Conservation (phyloP, 2,888 invertebrate species). For the Agrotis exclamationis region DNA sequence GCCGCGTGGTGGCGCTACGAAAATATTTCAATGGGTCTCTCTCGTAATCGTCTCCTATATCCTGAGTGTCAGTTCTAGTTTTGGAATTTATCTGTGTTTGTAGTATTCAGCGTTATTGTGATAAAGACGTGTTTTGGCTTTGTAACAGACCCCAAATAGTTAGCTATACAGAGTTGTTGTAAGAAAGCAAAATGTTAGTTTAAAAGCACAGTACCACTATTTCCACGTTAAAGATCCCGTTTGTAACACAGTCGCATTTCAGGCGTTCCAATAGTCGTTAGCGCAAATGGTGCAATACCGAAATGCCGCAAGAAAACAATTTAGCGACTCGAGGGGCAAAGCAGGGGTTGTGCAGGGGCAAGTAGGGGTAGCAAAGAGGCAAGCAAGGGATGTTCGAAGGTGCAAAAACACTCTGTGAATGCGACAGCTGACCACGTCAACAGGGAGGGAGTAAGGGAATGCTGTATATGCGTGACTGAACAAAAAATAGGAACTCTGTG, state of each 20-base stretch:
- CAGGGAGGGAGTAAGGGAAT: conserved; percentile 74
- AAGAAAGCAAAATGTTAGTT: conserved; percentile 11
- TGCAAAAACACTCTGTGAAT: conserved; percentile 87
- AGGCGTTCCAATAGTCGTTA: conserved; percentile 72
- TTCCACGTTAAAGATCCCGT: conserved; percentile 50
- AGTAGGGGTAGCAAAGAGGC: conserved; percentile 37
- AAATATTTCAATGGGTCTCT: conserved; percentile 58
- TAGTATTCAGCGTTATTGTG: not conserved
- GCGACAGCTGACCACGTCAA: conserved; percentile 84
- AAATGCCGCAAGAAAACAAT: conserved; percentile 85
- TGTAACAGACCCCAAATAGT: no score
- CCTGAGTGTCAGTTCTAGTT: conserved; percentile 21
- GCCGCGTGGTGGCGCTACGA: conserved; percentile 69
- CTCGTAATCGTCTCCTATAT: conserved; percentile 39
- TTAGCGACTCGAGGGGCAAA: conserved; percentile 76
- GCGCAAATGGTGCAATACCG: conserved; percentile 72
- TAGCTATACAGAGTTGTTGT: not conserved
- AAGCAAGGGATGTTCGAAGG: conserved; percentile 69
- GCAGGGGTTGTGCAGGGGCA: conserved; percentile 24
- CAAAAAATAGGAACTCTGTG: not conserved
- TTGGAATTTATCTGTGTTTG: conserved; percentile 6
- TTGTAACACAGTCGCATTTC: conserved; percentile 50
- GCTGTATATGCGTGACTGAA: conserved; percentile 8
- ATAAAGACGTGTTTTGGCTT: not conserved
- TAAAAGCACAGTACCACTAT: conserved; percentile 8